These are phyloP conservation scores for Amblyopsis rosae DNA, from an alignment of 2,113 vertebrate genomes.

Conservation along the genomic window DNA sequence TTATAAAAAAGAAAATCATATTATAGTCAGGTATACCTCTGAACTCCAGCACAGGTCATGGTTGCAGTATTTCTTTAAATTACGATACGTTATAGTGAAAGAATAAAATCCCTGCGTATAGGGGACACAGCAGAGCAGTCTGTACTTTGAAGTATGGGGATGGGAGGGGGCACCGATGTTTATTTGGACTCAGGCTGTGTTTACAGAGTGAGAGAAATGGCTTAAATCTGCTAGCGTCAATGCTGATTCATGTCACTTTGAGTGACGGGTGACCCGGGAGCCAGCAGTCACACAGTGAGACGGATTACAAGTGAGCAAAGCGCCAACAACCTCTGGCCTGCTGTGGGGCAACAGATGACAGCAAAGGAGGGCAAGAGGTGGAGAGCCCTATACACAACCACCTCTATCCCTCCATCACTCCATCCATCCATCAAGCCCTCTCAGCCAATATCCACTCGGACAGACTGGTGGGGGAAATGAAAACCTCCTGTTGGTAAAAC, in stretches of 20 bases:
- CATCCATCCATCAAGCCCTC: constrained; percentile 55
- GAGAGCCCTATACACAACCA: constrained; percentile 30
- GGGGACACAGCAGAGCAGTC: constrained; percentile 38
- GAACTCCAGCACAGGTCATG: too few species aligned
- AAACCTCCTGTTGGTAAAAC: constrained; percentile 50
- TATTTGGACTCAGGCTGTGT: constrained; percentile 57
- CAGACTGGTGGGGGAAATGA: constrained; percentile 60
- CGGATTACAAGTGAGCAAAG: constrained; percentile 80
- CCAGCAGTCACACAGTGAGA: constrained; percentile 73
- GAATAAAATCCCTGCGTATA: constrained; percentile 19
- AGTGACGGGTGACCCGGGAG: constrained; percentile 82
- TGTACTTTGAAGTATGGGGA: constrained; percentile 1
- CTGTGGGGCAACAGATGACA: constrained; percentile 77
- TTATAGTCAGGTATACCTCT: too few species aligned
- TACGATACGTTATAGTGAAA: constrained; percentile 18
- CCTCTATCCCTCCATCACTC: constrained; percentile 34
- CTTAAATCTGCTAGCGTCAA: constrained; percentile 71
- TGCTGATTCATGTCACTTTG: constrained; percentile 75
- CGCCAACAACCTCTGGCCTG: constrained; percentile 81
- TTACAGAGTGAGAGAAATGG: constrained; percentile 67
- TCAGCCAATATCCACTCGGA: constrained; percentile 44
- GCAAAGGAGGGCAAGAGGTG: constrained; percentile 66
- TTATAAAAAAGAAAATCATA: too few species aligned
- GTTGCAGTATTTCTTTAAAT: constrained; percentile 19
- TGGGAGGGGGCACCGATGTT: constrained; percentile 25